Evolutionary conservation across 2,888 invertebrate genomes (phyloP).

Genomic region (Herminia tarsipennalis): DNA sequence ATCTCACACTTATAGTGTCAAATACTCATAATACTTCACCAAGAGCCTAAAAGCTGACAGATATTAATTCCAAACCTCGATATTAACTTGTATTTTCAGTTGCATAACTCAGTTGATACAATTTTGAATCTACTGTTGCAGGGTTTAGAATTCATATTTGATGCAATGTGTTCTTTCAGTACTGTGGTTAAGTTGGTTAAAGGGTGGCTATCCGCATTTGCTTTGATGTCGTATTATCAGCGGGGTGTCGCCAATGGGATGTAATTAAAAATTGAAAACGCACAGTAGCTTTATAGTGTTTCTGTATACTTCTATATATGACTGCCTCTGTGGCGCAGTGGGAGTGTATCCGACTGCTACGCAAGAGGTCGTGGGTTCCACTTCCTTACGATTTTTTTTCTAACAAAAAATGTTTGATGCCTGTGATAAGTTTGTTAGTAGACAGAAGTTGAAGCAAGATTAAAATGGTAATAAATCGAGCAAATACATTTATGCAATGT

Average conservation of each 20-base stretch:
- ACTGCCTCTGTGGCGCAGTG: too few species aligned
- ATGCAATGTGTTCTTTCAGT: background rate
- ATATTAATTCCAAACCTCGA: conserved; percentile 71
- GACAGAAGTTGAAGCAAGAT: too few species aligned
- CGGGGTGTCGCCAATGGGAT: conserved; percentile 60
- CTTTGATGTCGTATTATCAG: conserved; percentile 72
- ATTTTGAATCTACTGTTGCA: background rate
- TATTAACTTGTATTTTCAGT: conserved; percentile 26
- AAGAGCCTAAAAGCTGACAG: conserved; percentile 64
- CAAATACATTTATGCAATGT: too few species aligned
- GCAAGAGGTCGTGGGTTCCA: too few species aligned
- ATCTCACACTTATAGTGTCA: conserved; percentile 75
- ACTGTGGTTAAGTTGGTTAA: conserved; percentile 8
- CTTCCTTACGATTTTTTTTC: too few species aligned
- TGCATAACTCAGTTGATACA: background rate
- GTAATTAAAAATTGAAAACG: conserved; percentile 60
- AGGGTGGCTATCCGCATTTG: conserved; percentile 52
- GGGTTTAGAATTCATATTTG: background rate
- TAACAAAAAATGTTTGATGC: too few species aligned
- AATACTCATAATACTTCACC: conserved; percentile 61
- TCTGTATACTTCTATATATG: background rate
- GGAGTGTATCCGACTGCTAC: too few species aligned
- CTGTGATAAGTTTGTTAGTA: too few species aligned
- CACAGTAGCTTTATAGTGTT: conserved; percentile 15
- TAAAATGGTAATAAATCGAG: too few species aligned